Evolutionary conservation across 2,113 vertebrate species (phyloP).

Genomic region (Isichthys henryi): DNA sequence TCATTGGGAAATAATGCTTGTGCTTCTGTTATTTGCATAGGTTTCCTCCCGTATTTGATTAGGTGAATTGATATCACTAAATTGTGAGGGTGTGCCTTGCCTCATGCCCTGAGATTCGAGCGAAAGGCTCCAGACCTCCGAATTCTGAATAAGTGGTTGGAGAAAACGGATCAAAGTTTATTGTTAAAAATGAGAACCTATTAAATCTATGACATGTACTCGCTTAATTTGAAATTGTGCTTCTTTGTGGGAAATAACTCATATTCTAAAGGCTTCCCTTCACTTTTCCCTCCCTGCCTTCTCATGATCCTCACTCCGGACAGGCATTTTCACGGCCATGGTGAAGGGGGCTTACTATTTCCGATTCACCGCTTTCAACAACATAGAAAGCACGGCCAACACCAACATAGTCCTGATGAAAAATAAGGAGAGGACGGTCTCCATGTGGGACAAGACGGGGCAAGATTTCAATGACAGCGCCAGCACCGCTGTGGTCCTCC

Average conservation of each 20-base stretch:
- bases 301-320: neutral
- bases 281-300: neutral
- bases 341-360: conserved; percentile 44
- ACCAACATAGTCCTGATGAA: conserved; percentile 44
- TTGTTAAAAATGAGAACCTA: neutral
- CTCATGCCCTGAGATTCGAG: neutral
- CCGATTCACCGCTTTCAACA: conserved; percentile 42
- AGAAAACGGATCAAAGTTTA: neutral
- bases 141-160: neutral
- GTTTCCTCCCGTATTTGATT: neutral
- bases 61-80: neutral
- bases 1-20: neutral
- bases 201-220: neutral
- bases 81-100: neutral
- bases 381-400: conserved; percentile 15
- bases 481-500: conserved; percentile 43
- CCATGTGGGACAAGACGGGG: conserved; percentile 32
- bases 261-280: neutral
- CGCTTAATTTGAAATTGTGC: neutral
- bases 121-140: neutral
- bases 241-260: neutral
- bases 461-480: conserved; percentile 28
- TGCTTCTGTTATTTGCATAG: neutral
- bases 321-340: conserved; percentile 27
- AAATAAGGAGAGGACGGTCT: conserved; percentile 25